Percentiles rank a stretch among this genome's conserved stretches.
These are phyloP conservation scores for Lasioglossum albipes DNA, from an alignment of 1,140 invertebrate species.

Conservation along the genomic window DNA sequence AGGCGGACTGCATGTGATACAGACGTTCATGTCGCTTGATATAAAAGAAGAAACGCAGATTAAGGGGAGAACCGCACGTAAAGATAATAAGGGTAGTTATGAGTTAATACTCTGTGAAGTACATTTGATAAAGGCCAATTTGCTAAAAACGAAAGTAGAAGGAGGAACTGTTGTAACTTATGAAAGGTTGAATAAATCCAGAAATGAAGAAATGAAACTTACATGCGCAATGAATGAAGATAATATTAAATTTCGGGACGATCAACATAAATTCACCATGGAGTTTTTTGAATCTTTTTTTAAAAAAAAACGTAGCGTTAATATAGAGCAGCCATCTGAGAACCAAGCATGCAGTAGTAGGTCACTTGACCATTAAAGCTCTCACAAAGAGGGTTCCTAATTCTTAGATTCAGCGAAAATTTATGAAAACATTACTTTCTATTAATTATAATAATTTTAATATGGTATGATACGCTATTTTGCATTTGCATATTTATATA, in stretches of 20 bases:
- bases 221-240: background rate
- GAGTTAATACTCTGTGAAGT: conserved; percentile 16
- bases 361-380: no score
- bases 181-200: background rate
- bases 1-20: conserved; percentile 18
- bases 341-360: no score
- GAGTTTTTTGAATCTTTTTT: background rate
- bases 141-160: background rate
- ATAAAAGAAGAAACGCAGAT: conserved; percentile 20
- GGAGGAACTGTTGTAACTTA: conserved; percentile 9
- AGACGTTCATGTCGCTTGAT: conserved; percentile 15
- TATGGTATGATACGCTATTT: no score
- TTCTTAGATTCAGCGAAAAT: no score
- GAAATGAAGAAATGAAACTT: background rate
- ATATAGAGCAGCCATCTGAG: no score
- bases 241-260: no score
- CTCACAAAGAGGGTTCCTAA: no score
- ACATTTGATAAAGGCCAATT: conserved; percentile 8
- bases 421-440: no score
- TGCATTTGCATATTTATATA: no score
- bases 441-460: no score
- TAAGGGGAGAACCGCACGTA: conserved; percentile 18
- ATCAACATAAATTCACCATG: no score
- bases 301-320: background rate
- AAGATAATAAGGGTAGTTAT: conserved; percentile 20